Percentiles rank a stretch among this genome's conserved stretches.
Evolutionary conservation across 2,797 vertebrate species (phyloP).

Genomic region (Hoplostethus mediterraneus): DNA sequence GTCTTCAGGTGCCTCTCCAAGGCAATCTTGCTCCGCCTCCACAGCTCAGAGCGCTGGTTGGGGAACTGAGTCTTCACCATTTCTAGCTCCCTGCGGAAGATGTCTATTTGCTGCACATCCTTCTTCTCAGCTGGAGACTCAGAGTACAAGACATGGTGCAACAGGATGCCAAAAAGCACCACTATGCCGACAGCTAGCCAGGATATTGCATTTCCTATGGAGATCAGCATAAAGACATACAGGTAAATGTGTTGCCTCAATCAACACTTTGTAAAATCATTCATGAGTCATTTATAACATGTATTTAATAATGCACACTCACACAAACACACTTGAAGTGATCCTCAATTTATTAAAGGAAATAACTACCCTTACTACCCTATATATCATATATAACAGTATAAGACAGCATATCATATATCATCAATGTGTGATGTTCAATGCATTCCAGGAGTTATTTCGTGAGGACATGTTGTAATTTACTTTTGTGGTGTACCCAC

Average conservation of each 20-base stretch:
- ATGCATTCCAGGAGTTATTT: too few species aligned
- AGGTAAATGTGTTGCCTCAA: background rate
- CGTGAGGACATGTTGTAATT: too few species aligned
- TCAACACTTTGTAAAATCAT: background rate
- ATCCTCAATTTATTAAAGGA: too few species aligned
- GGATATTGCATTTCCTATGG: constrained; percentile 21
- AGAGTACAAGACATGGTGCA: background rate
- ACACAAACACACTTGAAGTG: background rate
- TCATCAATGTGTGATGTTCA: too few species aligned
- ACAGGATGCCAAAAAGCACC: background rate
- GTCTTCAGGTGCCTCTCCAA: constrained; percentile 89
- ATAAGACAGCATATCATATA: too few species aligned
- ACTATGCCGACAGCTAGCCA: background rate
- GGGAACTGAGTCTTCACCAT: constrained; percentile 83
- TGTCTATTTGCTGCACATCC: constrained; percentile 69
- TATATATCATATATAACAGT: too few species aligned
- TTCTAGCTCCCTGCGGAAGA: constrained; percentile 85
- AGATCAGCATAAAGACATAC: background rate
- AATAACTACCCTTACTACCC: too few species aligned
- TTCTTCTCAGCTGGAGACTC: constrained; percentile 36
- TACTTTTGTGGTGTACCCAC: too few species aligned
- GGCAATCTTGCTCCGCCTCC: constrained; percentile 86
- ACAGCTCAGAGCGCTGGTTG: constrained; percentile 86
- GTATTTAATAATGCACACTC: background rate
- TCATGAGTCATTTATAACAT: background rate